Evolutionary conservation across 2,113 vertebrate species (phyloP).

Genomic region (Athene cunicularia): DNA sequence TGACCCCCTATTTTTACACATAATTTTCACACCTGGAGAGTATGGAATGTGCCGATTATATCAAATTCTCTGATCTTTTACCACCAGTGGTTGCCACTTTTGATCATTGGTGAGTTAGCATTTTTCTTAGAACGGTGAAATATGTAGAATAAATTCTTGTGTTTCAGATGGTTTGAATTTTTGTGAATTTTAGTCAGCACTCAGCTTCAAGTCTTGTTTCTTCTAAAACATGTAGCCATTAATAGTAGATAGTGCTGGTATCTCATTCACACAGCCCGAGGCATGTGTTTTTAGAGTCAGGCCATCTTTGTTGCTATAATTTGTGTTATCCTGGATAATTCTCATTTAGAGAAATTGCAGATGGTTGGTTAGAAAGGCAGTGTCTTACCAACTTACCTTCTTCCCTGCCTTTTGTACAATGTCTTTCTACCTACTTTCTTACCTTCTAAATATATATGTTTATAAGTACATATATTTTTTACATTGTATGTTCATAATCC

Average conservation of each 20-base stretch:
- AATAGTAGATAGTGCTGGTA: background rate
- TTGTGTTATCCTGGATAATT: background rate
- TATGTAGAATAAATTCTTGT: background rate
- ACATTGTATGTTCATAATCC: background rate
- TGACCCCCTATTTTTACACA: background rate
- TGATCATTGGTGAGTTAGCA: background rate
- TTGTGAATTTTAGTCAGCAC: background rate
- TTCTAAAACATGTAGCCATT: background rate
- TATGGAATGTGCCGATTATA: background rate
- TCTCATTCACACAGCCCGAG: background rate
- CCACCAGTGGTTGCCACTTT: rapidly evolving
- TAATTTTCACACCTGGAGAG: conserved; percentile 19
- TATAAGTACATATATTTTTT: rapidly evolving
- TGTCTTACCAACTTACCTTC: background rate
- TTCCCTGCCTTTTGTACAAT: background rate
- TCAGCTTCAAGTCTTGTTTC: background rate
- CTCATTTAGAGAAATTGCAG: too few species aligned
- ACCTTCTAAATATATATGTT: rapidly evolving
- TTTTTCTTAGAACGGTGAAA: background rate
- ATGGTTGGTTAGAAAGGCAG: background rate
- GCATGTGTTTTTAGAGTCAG: background rate
- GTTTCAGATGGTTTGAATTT: background rate
- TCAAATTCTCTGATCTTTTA: background rate
- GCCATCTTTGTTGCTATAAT: background rate
- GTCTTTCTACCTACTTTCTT: background rate